Conservation (phyloP, 2,888 invertebrate species). For the Leptarthrus brevirostris region DNA sequence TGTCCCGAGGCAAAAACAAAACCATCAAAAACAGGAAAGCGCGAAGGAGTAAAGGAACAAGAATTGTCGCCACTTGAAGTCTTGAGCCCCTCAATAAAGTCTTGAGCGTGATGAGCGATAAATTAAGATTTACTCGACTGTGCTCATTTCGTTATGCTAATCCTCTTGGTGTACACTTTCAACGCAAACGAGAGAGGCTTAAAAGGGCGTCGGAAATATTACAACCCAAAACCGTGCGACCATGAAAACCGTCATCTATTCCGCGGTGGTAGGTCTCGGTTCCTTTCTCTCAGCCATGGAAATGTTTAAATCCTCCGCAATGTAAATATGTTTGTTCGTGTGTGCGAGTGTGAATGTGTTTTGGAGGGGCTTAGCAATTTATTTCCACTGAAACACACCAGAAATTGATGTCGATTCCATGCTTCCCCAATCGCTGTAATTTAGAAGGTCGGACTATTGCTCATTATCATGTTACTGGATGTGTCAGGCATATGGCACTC, state of each 20-base stretch:
- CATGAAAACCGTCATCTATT: slow-evolving; percentile 1
- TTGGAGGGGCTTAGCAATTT: too few species aligned
- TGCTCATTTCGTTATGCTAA: slow-evolving; percentile 37
- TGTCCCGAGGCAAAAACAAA: too few species aligned
- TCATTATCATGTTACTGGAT: not conserved
- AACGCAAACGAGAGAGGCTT: too few species aligned
- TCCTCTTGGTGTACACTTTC: not conserved
- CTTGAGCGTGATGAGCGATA: slow-evolving; percentile 21
- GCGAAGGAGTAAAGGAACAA: not conserved
- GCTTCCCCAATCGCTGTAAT: not conserved
- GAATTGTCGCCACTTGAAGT: not conserved
- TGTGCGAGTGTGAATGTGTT: too few species aligned
- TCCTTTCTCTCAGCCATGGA: not conserved
- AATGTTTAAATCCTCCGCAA: too few species aligned
- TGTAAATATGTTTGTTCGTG: too few species aligned
- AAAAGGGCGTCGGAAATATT: too few species aligned
- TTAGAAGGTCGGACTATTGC: not conserved
- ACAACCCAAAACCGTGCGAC: not conserved
- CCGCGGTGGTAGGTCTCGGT: not conserved
- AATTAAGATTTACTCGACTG: slow-evolving; percentile 32
- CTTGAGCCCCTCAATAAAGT: slow-evolving; percentile 2
- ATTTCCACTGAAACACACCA: too few species aligned
- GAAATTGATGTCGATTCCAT: too few species aligned
- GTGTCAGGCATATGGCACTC: not conserved
- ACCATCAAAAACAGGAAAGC: not conserved